Percentiles rank a stretch among this genome's conserved stretches.
These are phyloP conservation scores for Teinopalpus imperialis DNA, from an alignment of 2,888 invertebrate species.

Conservation along the genomic window DNA sequence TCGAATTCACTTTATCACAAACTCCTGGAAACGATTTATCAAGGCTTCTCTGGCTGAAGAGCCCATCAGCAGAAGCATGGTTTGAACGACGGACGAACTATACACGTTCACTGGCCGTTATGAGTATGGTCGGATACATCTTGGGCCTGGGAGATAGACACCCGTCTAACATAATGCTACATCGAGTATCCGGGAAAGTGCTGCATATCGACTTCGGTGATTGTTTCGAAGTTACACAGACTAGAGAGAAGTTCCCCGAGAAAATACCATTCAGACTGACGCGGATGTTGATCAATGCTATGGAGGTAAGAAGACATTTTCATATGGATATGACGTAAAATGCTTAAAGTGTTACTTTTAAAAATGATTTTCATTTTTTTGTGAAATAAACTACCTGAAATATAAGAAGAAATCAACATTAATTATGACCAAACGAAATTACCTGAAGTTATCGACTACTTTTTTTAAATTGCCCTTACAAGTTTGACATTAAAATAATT, in stretches of 20 bases:
- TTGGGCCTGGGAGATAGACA: slow-evolving; percentile 98
- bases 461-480: no score
- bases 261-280: slow-evolving; percentile 99
- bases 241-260: slow-evolving; percentile 99
- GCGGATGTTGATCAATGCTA: slow-evolving; percentile 98
- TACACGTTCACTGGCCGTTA: slow-evolving; percentile 98
- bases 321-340: no score
- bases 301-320: slow-evolving; percentile 94
- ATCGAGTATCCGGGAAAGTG: slow-evolving; percentile 98
- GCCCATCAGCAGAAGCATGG: slow-evolving; percentile 99
- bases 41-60: slow-evolving; percentile 97
- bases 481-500: no score
- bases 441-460: no score
- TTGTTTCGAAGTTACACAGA: slow-evolving; percentile 99
- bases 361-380: no score
- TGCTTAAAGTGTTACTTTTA: no score
- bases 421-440: no score
- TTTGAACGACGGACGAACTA: slow-evolving; percentile 99
- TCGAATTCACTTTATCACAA: slow-evolving; percentile 97
- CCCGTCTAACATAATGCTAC: slow-evolving; percentile 99
- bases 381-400: no score
- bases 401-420: no score
- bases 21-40: slow-evolving; percentile 97
- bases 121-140: slow-evolving; percentile 99
- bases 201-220: slow-evolving; percentile 99